Percentiles rank a stretch among this genome's conserved stretches.
These are phyloP conservation scores for Coenonympha arcania DNA, from an alignment of 2,888 invertebrate genomes.

Conservation along the genomic window DNA sequence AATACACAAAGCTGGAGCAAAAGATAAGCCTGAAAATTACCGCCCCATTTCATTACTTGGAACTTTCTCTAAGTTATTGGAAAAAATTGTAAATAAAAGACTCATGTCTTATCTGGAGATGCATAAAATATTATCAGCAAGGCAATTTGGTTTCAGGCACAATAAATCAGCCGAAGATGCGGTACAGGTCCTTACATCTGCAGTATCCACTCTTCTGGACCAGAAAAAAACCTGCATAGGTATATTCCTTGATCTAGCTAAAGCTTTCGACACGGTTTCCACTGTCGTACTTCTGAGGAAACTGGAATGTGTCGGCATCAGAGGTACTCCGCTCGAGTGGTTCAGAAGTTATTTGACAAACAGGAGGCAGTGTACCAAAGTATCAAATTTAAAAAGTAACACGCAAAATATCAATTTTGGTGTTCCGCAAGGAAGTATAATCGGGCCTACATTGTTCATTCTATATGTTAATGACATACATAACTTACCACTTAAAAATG, in stretches of 20 bases:
- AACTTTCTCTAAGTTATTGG: neutral
- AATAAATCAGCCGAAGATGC: slow-evolving; percentile 21
- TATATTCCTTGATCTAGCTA: slow-evolving; percentile 18
- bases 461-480: slow-evolving; percentile 15
- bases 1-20: slow-evolving; percentile 15
- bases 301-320: slow-evolving; percentile 9
- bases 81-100: slow-evolving; percentile 5
- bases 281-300: slow-evolving; percentile 7
- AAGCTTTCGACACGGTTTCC: slow-evolving; percentile 19
- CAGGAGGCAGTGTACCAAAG: slow-evolving; percentile 11
- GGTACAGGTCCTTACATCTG: slow-evolving; percentile 1
- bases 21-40: slow-evolving; percentile 10
- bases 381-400: slow-evolving; percentile 4
- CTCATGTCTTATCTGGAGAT: slow-evolving; percentile 14
- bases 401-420: slow-evolving; percentile 1
- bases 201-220: slow-evolving; percentile 9
- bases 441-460: slow-evolving; percentile 21
- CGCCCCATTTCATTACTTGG: slow-evolving; percentile 7
- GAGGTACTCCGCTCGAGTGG: slow-evolving; percentile 13
- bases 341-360: slow-evolving; percentile 15
- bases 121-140: slow-evolving; percentile 11
- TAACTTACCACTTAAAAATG: neutral
- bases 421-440: slow-evolving; percentile 20
- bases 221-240: slow-evolving; percentile 6
- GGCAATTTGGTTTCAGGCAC: slow-evolving; percentile 20